Base-by-base conservation (phyloP, 2,888 invertebrate species). In the Chrysolina haemoptera region DNA sequence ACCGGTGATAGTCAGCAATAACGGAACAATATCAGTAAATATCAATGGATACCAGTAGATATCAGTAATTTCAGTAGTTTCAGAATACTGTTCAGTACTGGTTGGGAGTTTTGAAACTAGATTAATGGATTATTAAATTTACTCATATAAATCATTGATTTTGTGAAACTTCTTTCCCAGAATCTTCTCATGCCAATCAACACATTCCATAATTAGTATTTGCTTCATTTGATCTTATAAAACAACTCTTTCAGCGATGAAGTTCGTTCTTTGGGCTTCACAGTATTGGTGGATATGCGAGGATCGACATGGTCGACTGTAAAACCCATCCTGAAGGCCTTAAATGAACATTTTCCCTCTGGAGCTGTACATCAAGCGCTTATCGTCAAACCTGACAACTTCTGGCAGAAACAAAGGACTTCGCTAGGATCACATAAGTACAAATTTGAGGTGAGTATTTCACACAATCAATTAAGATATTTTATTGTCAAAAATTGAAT, bases 361-460 rank as follows among this genome's bases (percentile, higher is more conserved):
- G 92, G 92, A 79, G 93, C 92, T 87, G 95, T 99, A 86, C 95
- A 98, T 89, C 95, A 95, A 88, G 98, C 97, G 82, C 96, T 96
- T 87, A 97, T 99, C 87, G 98, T 99, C 84, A 98, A 99, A 90
- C 98, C 98, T 81, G 99, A 99, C 87, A 98, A 98, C 88, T 99
- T 99, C 91, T 98, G 98, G 98, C 98, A 99, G 89, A 99, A 99
- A 89, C 98, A 99, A 89, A 94, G 98, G 87, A 98, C 98, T 83
- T 97, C 97, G 81, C 92, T 99, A 86, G 97, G 97, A 86, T 96
- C 97, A 89, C 96, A 98, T 89, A 99, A 98, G 91, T 99, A 98
- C 91, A 98, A 98, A 90, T 99, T 99, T 90, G 98, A 99, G 93
- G 97, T 97, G 89, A 89, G 89, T 78, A 16, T 48, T n/a, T n/a